phyloP scores from a whole-genome alignment of 1,140 invertebrate species.

The Zaprionus taronus region DNA sequence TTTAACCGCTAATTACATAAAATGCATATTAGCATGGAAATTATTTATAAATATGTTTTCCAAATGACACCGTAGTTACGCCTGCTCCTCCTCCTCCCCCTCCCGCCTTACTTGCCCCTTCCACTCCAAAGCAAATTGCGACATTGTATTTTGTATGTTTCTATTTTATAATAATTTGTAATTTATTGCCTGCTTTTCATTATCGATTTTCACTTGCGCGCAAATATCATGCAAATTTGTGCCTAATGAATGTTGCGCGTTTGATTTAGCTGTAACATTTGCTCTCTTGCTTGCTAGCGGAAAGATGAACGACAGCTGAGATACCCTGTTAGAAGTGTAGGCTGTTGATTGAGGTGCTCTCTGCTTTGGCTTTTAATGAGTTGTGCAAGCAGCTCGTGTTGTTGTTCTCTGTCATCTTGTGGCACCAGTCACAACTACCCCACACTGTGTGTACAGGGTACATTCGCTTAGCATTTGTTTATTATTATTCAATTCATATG shows the following conservation, averaged over 20 bases:
- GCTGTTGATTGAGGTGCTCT: too few species aligned
- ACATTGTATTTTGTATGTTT: conserved; percentile 37
- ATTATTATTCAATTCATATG: conserved; percentile 47
- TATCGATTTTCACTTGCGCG: conserved; percentile 64
- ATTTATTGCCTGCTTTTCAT: conserved; percentile 58
- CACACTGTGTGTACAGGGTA: not conserved
- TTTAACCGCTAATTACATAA: conserved; percentile 83
- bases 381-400: too few species aligned
- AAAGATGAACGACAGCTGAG: not conserved
- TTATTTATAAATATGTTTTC: conserved; percentile 81
- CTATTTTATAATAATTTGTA: conserved; percentile 56
- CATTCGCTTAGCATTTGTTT: conserved; percentile 9
- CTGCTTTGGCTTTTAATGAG: too few species aligned
- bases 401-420: too few species aligned
- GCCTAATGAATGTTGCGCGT: conserved; percentile 62
- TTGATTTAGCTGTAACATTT: conserved; percentile 63
- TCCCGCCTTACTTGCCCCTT: not conserved
- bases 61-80: conserved; percentile 41
- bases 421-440: not conserved
- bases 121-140: conserved; percentile 12
- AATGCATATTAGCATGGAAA: conserved; percentile 82
- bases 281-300: not conserved
- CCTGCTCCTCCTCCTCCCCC: not conserved
- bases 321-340: not conserved
- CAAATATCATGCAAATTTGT: conserved; percentile 64